phyloP scores from a whole-genome alignment of 2,113 vertebrate species.

The Marmota monax region DNA sequence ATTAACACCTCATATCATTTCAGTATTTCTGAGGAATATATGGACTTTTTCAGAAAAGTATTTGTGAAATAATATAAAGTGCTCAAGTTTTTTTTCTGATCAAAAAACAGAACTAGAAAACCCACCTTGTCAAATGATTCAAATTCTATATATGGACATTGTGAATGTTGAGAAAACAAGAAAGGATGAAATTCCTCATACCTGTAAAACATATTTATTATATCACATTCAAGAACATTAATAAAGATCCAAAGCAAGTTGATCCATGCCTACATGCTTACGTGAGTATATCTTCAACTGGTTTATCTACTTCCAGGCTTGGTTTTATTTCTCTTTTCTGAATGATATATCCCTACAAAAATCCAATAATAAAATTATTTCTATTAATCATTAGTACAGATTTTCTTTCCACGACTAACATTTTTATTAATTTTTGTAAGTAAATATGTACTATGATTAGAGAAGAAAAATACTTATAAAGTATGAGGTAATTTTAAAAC shows the following conservation, averaged over 20 bases:
- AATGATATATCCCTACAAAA: conserved; percentile 94
- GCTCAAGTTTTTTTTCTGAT: not conserved
- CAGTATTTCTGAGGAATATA: no score
- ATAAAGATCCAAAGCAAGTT: conserved; percentile 8
- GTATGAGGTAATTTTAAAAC: not conserved
- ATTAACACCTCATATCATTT: no score
- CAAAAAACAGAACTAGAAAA: conserved; percentile 77
- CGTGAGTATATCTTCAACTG: conserved; percentile 96
- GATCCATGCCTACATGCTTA: conserved; percentile 85
- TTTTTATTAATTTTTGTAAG: conserved; percentile 36
- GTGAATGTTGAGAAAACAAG: conserved; percentile 95
- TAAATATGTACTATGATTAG: conserved; percentile 27
- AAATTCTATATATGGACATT: conserved; percentile 94
- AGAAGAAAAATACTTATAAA: conserved; percentile 5
- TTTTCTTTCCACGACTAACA: conserved; percentile 7
- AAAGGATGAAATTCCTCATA: conserved; percentile 99
- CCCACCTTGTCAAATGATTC: conserved; percentile 97
- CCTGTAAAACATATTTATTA: conserved; percentile 88
- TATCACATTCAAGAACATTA: conserved; percentile 77
- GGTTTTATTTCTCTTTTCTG: conserved; percentile 97
- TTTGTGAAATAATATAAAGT: no score
- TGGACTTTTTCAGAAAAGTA: no score
- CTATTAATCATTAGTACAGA: conserved; percentile 41
- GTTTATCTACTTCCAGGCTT: conserved; percentile 90
- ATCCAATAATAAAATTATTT: conserved; percentile 64